Conservation (phyloP, 2,113 vertebrate genomes). For the Rhinichthys klamathensis region DNA sequence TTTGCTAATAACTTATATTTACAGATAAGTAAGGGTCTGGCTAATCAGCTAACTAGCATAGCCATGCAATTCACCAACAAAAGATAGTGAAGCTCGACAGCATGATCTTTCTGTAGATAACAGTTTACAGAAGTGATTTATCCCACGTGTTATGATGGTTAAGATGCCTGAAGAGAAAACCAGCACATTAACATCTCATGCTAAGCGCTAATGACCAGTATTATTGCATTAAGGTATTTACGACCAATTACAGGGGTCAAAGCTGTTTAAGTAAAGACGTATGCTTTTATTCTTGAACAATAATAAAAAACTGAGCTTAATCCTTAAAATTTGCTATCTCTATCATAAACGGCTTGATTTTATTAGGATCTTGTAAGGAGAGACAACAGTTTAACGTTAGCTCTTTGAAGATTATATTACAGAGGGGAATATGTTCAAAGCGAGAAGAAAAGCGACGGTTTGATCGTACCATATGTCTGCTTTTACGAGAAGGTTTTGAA, state of each 20-base stretch:
- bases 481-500: constrained; percentile 19
- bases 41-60: not conserved
- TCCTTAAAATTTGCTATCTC: not conserved
- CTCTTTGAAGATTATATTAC: constrained; percentile 31
- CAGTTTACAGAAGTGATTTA: not conserved
- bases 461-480: not conserved
- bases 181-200: not conserved
- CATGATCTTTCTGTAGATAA: not conserved
- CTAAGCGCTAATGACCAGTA: not conserved
- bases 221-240: not conserved
- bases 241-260: not conserved
- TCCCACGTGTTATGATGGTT: not conserved
- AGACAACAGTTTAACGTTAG: not conserved
- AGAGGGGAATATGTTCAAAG: constrained; percentile 13
- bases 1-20: not conserved
- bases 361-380: constrained; percentile 1
- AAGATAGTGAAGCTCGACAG: not conserved
- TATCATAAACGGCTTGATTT: not conserved
- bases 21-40: not conserved
- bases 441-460: not conserved
- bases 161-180: not conserved
- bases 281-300: not conserved
- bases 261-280: not conserved
- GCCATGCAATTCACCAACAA: not conserved
- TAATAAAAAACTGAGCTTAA: not conserved